Percentiles rank a stretch among this genome's conserved stretches.
These are phyloP conservation scores for Tokudaia tokunoshimensis DNA, from an alignment of 2,797 vertebrate genomes.

Conservation along the genomic window DNA sequence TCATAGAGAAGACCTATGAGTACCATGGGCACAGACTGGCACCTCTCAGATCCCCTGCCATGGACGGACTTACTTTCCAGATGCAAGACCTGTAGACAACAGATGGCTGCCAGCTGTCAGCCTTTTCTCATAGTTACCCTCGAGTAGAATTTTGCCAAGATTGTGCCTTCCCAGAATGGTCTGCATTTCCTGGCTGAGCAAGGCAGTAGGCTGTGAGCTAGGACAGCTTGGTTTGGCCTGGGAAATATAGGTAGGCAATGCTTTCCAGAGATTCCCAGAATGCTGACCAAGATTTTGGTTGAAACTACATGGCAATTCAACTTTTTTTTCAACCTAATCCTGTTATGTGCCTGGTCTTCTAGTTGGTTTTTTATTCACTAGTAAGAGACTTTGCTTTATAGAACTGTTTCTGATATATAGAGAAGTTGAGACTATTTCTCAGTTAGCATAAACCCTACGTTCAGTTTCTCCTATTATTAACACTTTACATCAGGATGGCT, in stretches of 20 bases:
- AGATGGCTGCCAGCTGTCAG: constrained; percentile 7
- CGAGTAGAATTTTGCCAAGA: constrained; percentile 7
- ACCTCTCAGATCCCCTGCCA: not conserved
- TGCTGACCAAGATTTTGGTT: not conserved
- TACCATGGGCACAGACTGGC: not conserved
- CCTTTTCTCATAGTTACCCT: not conserved
- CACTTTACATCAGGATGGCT: constrained; percentile 23
- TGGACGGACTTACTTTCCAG: not conserved
- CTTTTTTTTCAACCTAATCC: constrained; percentile 33
- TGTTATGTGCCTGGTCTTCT: not conserved
- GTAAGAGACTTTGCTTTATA: constrained; percentile 29
- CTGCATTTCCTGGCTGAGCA: not conserved
- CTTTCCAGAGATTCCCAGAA: not conserved
- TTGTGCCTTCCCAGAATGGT: not conserved
- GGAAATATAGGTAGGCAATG: not conserved
- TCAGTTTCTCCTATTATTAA: constrained; percentile 25
- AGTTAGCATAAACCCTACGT: not conserved
- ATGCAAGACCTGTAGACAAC: not conserved
- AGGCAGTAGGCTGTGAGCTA: not conserved
- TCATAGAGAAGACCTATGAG: not conserved
- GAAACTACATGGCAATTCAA: not conserved
- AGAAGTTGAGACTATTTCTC: constrained; percentile 13
- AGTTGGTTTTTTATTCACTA: not conserved
- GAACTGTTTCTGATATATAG: constrained; percentile 13
- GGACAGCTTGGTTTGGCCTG: not conserved